Conservation (phyloP, 2,113 vertebrate genomes). For the Mormyrus iriodes region DNA sequence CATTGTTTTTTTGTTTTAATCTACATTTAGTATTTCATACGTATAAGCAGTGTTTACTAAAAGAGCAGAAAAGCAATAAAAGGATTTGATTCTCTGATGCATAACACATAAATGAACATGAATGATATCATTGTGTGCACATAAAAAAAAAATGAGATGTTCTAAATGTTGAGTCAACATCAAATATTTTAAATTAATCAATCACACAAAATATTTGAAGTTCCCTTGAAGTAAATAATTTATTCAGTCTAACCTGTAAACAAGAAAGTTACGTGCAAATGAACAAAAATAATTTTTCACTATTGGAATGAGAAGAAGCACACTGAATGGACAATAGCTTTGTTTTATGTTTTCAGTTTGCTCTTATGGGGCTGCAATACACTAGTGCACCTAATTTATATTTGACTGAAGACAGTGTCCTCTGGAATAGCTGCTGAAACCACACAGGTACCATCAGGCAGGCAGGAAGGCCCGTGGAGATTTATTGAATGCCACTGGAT, state of each 20-base stretch:
- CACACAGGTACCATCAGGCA: not conserved
- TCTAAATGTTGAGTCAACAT: not conserved
- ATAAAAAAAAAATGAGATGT: not conserved
- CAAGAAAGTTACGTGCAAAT: not conserved
- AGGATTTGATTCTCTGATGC: not conserved
- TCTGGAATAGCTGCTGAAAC: not conserved
- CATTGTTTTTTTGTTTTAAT: not conserved
- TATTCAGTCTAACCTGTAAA: not conserved
- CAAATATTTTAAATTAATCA: not conserved
- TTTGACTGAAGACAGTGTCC: not conserved
- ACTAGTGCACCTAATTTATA: not conserved
- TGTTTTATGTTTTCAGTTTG: not conserved
- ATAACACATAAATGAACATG: not conserved
- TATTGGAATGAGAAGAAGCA: not conserved
- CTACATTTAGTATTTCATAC: not conserved
- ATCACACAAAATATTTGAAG: not conserved
- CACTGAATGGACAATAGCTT: not conserved
- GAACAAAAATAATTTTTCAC: not conserved
- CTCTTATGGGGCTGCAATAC: not conserved
- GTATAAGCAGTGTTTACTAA: not conserved
- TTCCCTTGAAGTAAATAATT: not conserved
- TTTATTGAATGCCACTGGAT: conserved; percentile 16
- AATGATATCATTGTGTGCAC: not conserved
- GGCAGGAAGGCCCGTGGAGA: conserved; percentile 9
- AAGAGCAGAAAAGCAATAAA: not conserved